phyloP scores from a whole-genome alignment of 2,888 invertebrate species.

The Papilio gigon region DNA sequence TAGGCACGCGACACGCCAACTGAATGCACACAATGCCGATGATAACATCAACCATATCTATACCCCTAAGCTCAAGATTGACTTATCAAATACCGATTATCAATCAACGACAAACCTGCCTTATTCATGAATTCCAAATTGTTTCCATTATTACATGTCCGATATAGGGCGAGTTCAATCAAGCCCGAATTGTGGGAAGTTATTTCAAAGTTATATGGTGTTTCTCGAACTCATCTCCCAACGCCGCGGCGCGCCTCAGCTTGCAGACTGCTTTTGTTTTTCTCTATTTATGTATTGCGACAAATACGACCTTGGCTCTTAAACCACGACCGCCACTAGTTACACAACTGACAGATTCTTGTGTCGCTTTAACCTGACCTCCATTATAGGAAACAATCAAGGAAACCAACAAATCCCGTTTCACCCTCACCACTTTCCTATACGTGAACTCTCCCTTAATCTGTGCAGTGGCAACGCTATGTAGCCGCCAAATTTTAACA shows the following conservation, averaged over 20 bases:
- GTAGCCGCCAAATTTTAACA: too few species aligned
- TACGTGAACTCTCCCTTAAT: too few species aligned
- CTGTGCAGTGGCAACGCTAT: too few species aligned
- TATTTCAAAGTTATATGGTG: constrained; percentile 22
- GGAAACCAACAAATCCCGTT: too few species aligned
- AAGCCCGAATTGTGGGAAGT: background rate
- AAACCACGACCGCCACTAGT: constrained; percentile 45
- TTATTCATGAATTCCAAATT: constrained; percentile 10
- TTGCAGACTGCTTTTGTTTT: constrained; percentile 41
- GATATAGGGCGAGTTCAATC: background rate
- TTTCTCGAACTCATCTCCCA: constrained; percentile 10
- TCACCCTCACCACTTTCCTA: too few species aligned
- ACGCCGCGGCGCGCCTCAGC: background rate
- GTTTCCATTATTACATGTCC: background rate
- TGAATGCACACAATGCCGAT: constrained; percentile 8
- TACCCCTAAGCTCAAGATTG: constrained; percentile 28
- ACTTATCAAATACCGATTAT: constrained; percentile 34
- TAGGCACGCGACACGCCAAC: too few species aligned
- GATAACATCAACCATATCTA: constrained; percentile 33
- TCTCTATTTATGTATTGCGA: constrained; percentile 40
- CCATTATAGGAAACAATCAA: constrained; percentile 39
- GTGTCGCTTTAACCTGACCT: constrained; percentile 41
- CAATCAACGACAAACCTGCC: constrained; percentile 16
- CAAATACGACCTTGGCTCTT: constrained; percentile 49
- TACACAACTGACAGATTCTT: constrained; percentile 36